Base-by-base conservation (phyloP, 2,797 vertebrate species). In the Thunnus albacares region DNA sequence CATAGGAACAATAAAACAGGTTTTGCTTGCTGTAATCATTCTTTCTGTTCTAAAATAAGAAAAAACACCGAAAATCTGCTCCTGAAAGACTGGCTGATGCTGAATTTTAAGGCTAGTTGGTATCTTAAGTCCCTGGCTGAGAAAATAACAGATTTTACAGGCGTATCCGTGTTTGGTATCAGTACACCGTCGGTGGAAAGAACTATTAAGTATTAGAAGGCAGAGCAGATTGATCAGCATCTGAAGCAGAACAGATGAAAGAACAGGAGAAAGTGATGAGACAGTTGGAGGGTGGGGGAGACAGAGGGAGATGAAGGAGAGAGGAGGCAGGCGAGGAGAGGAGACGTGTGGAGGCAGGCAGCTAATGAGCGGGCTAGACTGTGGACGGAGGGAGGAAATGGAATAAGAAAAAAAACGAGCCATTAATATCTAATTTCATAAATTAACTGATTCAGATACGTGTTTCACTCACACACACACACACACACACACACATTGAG, bases 241-340 rank as follows among this genome's bases (percentile, higher is more conserved):
- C 28, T 60, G 69, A 81, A 15, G 86, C 62, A 26, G 53, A 73
- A 22, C 47, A 80, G 84, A 81, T 86, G 85, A 88, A 89, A 88
- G 82, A 68, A 55, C 26, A 5, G 2, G 70, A 33, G 59, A 81
- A 89, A 78, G 79, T 18, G 59, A 80, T 53, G 62, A 73, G 87
- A 89, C 76, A 84, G 84, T 83, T 85, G 10, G 59, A 88, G 78
- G 61, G n/a, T 69, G 56, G 51, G 35, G 70, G 8, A 59, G 55
- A 75, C 53, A 66, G 78, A 57, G 11, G 55, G 38, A 26, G 52
- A 55, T 13, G 64, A 47, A 43, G 59, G n/a, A 1, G 72, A 55
- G 52, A 55, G 52, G 22, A 8, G 41, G n/a, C 8, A 1, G 30
- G 30, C 6, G 6, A 33, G 5, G 30, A 33, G 30, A 6, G 30